A percentile compares a stretch with the other conserved stretches of the same genome.
phyloP scores from a whole-genome alignment of 1,140 invertebrate genomes.

The Schlechtendalia chinensis region DNA sequence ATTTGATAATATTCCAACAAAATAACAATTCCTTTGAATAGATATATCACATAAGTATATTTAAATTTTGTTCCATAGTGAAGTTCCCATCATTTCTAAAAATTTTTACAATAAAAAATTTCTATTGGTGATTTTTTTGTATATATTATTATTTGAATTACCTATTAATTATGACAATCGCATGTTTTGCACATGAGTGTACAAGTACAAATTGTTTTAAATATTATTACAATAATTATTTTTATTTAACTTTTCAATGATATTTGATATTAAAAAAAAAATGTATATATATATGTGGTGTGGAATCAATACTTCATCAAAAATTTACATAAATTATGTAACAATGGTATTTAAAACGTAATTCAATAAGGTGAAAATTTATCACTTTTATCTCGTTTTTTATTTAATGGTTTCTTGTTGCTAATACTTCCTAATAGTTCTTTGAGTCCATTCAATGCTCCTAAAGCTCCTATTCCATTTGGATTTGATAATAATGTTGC shows the following conservation, averaged over 20 bases:
- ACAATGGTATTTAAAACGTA: not conserved
- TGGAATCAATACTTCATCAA: slow-evolving; percentile 1
- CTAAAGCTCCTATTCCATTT: slow-evolving; percentile 36
- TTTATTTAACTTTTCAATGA: slow-evolving; percentile 9
- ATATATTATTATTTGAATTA: too few species aligned
- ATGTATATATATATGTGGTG: too few species aligned
- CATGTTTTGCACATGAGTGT: too few species aligned
- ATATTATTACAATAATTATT: not conserved
- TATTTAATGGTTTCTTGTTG: slow-evolving; percentile 34
- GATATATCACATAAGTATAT: too few species aligned
- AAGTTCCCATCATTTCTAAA: too few species aligned
- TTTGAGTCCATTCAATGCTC: slow-evolving; percentile 35
- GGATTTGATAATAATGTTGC: slow-evolving; percentile 45
- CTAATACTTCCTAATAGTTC: slow-evolving; percentile 44
- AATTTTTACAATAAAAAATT: too few species aligned
- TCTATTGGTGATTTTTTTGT: too few species aligned
- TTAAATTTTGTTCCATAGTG: too few species aligned
- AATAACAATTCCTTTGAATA: too few species aligned
- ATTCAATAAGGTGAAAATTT: slow-evolving; percentile 42
- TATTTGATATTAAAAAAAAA: not conserved
- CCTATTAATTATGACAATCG: too few species aligned
- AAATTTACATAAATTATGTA: slow-evolving; percentile 11
- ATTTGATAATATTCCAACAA: too few species aligned
- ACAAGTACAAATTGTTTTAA: not conserved
- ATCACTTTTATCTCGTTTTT: slow-evolving; percentile 42